A percentile compares a stretch with the other conserved stretches of the same genome.
phyloP scores from a whole-genome alignment of 2,113 vertebrate genomes.

The Eidolon helvum region DNA sequence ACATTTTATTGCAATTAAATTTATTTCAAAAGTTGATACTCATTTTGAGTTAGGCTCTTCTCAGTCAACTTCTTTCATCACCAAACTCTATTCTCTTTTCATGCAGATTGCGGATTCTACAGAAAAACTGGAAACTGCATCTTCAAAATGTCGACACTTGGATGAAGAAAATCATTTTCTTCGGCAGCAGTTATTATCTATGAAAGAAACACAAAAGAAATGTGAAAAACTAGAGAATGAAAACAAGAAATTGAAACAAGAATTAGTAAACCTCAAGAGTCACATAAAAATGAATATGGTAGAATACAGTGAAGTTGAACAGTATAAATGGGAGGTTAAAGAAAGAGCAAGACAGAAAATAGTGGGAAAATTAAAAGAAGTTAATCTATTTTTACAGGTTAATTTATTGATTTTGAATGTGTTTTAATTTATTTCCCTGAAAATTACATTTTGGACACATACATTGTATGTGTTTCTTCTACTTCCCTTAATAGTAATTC shows the following conservation, averaged over 20 bases:
- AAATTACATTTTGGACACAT: too few relatives aligned
- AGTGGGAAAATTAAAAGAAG: too few relatives aligned
- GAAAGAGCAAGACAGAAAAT: too few relatives aligned
- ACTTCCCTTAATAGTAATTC: too few relatives aligned
- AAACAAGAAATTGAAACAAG: conserved; percentile 86
- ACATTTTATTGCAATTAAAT: not conserved
- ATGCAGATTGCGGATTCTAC: conserved; percentile 88
- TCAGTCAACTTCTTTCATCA: not conserved
- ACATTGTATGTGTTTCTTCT: too few relatives aligned
- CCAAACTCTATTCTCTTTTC: not conserved
- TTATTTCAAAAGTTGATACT: not conserved
- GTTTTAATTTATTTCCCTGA: too few relatives aligned
- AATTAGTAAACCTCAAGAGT: too few relatives aligned
- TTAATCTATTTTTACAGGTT: too few relatives aligned
- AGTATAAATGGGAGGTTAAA: too few relatives aligned
- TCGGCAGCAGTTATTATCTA: conserved; percentile 84
- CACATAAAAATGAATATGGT: too few relatives aligned
- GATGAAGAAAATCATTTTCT: conserved; percentile 86
- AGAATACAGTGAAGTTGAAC: too few relatives aligned
- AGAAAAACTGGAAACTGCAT: conserved; percentile 84
- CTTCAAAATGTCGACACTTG: conserved; percentile 80
- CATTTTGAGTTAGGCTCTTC: not conserved
- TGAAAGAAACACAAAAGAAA: conserved; percentile 79
- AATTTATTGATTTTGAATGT: too few relatives aligned
- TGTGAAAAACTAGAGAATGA: conserved; percentile 86